Conservation (phyloP, 30 jellyfish, hydroid and myxozoan species). For the Hydractinia echinata region DNA sequence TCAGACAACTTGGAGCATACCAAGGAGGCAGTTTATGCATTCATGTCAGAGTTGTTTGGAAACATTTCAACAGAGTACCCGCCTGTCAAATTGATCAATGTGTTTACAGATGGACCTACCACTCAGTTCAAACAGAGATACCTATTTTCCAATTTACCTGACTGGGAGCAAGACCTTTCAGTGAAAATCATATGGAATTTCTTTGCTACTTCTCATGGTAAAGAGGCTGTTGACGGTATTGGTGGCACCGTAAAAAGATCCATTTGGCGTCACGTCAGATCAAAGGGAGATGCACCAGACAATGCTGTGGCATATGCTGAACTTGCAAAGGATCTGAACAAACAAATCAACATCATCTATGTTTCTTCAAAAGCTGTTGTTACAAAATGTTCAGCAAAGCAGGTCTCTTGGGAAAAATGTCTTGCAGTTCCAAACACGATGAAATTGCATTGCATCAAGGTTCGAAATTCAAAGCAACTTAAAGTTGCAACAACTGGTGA, state of each 20-base stretch:
- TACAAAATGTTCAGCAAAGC: slow-evolving; percentile 27
- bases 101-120: slow-evolving; percentile 45
- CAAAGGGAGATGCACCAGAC: slow-evolving; percentile 28
- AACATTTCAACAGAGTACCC: slow-evolving; percentile 24
- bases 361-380: slow-evolving; percentile 25
- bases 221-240: slow-evolving; percentile 5
- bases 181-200: slow-evolving; percentile 1
- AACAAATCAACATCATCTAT: slow-evolving; percentile 32
- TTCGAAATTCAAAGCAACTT: slow-evolving; percentile 23
- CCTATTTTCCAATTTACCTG: slow-evolving; percentile 7
- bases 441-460: slow-evolving; percentile 33
- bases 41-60: slow-evolving; percentile 40
- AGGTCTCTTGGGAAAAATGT: slow-evolving; percentile 24
- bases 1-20: slow-evolving; percentile 38
- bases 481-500: slow-evolving; percentile 24
- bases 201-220: slow-evolving; percentile 7
- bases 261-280: slow-evolving; percentile 33
- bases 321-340: slow-evolving; percentile 39
- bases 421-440: too few relatives aligned
- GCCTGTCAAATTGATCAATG: slow-evolving; percentile 24
- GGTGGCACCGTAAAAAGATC: slow-evolving; percentile 29
- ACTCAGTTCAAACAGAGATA: slow-evolving; percentile 46
- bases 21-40: slow-evolving; percentile 42
- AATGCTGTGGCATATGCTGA: slow-evolving; percentile 26
- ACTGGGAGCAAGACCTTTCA: slow-evolving; percentile 1